Evolutionary conservation across 2,888 invertebrate species (phyloP), one percentile per base, ranked within the genome.

Genomic region (Leptinotarsa peninsularis): DNA sequence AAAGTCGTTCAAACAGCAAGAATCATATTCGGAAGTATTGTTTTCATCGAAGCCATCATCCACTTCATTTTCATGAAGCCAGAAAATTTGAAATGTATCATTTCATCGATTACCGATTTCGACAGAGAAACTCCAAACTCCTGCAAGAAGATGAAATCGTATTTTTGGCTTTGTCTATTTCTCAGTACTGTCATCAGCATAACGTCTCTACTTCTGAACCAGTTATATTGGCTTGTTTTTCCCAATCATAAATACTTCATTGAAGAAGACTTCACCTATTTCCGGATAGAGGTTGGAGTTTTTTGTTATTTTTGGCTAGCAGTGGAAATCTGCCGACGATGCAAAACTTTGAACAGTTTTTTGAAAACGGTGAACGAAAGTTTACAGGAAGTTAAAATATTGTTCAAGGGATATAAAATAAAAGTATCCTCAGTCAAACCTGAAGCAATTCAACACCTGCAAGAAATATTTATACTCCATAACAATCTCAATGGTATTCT

Each of bases 221-320:
- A n/a, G n/a, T 4, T n/a, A 63, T 43, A 13, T 63, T 63, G 63
- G 63, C n/a, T 3, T 0, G 13, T 13, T 43, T n/a, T 7, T 7
- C 15, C 4, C 3, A 63, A 60, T 60, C n/a, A 14, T 7, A n/a
- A 33, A 33, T 63, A n/a, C n/a, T 33, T 43, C 33, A 17, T 33
- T 18, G 33, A n/a, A 43, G 33, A 63, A n/a, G 63, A 63, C n/a
- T 63, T 63, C 3, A 27, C 3, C 4, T 63, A 15, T 14, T 63
- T 33, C 3, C 27, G 43, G 33, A 3, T 63, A 7, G n/a, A 63
- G 17, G n/a, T 33, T 17, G 33, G 17, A 63, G 43, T 27, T 3
- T 63, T 63, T 33, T 18, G 27, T 4, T 63, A 63, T 63, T 63
- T 63, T 63, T 63, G 63, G 63, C n/a, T 43, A 3, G 13, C 33